phyloP scores from a whole-genome alignment of 2,888 invertebrate genomes.

The Byasa hedistus region DNA sequence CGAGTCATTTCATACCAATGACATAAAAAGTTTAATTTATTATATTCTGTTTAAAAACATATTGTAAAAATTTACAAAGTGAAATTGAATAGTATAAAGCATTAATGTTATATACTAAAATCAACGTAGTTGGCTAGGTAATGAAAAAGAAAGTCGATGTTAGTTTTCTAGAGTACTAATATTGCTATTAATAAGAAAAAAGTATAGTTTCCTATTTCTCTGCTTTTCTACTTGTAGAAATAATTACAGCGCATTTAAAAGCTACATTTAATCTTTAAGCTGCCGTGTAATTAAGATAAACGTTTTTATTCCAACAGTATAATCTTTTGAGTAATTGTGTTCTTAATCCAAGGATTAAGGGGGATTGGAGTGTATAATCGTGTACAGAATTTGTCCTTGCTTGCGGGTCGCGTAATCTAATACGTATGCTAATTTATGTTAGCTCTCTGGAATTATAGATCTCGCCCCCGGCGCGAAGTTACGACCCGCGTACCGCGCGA shows the following conservation, averaged over 20 bases:
- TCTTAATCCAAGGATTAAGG: slow-evolving; percentile 46
- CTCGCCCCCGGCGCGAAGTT: slow-evolving; percentile 69
- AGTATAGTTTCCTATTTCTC: no score
- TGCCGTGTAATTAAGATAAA: neutral
- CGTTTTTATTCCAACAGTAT: slow-evolving; percentile 15
- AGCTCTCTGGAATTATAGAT: slow-evolving; percentile 74
- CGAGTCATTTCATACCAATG: neutral
- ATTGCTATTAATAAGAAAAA: no score
- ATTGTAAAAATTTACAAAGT: no score
- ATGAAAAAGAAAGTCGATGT: no score
- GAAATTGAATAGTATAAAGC: no score
- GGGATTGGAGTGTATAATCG: slow-evolving; percentile 52
- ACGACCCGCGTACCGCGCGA: slow-evolving; percentile 49
- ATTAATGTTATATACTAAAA: no score
- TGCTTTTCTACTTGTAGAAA: no score
- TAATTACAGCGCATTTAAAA: neutral
- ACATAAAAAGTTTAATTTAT: neutral
- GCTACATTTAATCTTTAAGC: slow-evolving; percentile 1
- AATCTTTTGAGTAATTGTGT: slow-evolving; percentile 36
- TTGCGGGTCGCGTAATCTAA: slow-evolving; percentile 61
- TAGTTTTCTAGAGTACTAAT: no score
- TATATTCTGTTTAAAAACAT: neutral
- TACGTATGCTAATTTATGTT: slow-evolving; percentile 78
- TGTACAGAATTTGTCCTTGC: slow-evolving; percentile 61
- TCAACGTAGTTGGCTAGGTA: no score